Base-by-base conservation (phyloP, 2,113 vertebrate genomes). In the Colius striatus region DNA sequence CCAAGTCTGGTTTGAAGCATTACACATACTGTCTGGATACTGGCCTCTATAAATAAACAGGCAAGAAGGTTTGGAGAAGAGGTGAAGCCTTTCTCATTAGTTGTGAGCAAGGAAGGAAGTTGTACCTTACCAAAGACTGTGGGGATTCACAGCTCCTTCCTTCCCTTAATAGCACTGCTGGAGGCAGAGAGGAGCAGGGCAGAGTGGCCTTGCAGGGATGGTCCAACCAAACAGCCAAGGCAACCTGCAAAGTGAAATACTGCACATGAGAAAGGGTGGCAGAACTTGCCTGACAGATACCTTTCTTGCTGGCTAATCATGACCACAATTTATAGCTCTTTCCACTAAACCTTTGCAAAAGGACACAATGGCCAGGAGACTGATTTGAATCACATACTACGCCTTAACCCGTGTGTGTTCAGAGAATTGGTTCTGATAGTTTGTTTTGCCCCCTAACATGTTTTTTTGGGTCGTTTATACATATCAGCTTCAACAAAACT, bases 281-380 rank as follows among this genome's bases (percentile, higher is more conserved):
- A 96, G 83, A 95, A 97, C 93, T 94, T 89, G 93, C 94, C 92
- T 95, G 85, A 86, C 90, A 92, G 94, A 93, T 78, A 84, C 86
- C 43, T 84, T 94, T 87, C 91, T 72, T 87, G 70, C 79, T 92
- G 84, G 83, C 73, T 92, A 94, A 94, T 83, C 83, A 77, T 71
- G 84, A 84, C 53, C 79, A 87, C 72, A 81, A 57, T 89, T 96
- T 86, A 75, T 27, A 81, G 85, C 72, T 88, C 82, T 81, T 88
- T 86, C 93, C 79, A 90, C 93, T 73, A 81, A 94, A 91, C 73
- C 85, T 70, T 48, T 80, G 50, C 51, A 53, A 80, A 85, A 87
- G 38, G 54, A n/a, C 27, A 71, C 88, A 67, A 41, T 14, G 73
- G 65, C 68, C 62, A 23, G 50, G 68, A 77, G 47, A 43, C n/a